Conservation (phyloP, 2,888 invertebrate species). For the Escarpia spicata region DNA sequence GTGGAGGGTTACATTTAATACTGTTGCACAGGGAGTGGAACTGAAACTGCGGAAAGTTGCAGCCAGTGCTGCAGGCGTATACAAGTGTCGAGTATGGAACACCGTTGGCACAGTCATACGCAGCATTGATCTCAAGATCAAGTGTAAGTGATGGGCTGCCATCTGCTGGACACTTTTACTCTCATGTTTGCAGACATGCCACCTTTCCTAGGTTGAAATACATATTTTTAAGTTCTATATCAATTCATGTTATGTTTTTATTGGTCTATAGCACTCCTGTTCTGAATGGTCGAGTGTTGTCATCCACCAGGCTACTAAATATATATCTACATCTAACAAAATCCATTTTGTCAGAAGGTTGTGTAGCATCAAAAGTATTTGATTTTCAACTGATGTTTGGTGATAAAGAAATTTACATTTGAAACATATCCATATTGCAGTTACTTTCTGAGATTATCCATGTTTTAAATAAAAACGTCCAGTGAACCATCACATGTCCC, state of each 20-base stretch:
- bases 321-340: too few species aligned
- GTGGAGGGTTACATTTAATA: not conserved
- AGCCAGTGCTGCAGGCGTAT: conserved; percentile 29
- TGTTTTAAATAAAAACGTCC: too few species aligned
- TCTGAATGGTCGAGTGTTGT: not conserved
- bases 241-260: not conserved
- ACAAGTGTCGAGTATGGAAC: conserved; percentile 33
- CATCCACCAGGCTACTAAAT: too few species aligned
- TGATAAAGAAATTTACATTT: too few species aligned
- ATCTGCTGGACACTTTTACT: not conserved
- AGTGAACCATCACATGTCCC: too few species aligned
- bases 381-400: too few species aligned
- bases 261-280: not conserved
- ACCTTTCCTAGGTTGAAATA: too few species aligned
- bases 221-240: not conserved
- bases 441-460: too few species aligned
- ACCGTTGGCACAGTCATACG: conserved; percentile 30
- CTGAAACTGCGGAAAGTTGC: conserved; percentile 25
- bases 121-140: conserved; percentile 32
- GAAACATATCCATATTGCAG: too few species aligned
- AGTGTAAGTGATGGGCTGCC: conserved; percentile 27
- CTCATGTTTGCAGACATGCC: not conserved
- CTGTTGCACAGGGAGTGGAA: conserved; percentile 25
- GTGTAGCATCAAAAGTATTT: too few species aligned
- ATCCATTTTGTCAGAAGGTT: too few species aligned